Percentiles rank a stretch among this genome's conserved stretches.
Conservation (phyloP, 1,140 invertebrate species). For the Glossosoma conforme region DNA sequence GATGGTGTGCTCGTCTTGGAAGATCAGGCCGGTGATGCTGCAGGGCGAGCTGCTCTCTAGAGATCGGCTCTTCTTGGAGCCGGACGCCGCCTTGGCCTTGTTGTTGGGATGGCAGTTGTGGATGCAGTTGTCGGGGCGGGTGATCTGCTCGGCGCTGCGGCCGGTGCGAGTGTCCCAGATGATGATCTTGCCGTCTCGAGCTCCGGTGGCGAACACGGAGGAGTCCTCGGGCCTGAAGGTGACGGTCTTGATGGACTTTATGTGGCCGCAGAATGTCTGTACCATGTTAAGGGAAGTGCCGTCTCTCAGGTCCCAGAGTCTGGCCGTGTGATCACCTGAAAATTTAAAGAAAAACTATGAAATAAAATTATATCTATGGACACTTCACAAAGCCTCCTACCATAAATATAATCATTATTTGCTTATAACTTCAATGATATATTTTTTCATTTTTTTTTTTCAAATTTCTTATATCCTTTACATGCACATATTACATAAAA, state of each 20-base stretch:
- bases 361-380: too few relatives aligned
- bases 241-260: conserved; percentile 72
- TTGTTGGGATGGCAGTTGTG: conserved; percentile 55
- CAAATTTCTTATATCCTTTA: too few relatives aligned
- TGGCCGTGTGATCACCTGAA: conserved; percentile 72
- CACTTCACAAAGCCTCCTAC: too few relatives aligned
- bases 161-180: conserved; percentile 73
- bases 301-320: conserved; percentile 63
- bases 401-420: too few relatives aligned
- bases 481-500: too few relatives aligned
- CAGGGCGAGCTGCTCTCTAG: conserved; percentile 40
- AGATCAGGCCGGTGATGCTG: conserved; percentile 75
- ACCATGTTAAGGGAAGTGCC: conserved; percentile 43
- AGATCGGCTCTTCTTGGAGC: conserved; percentile 37
- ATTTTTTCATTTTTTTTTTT: too few relatives aligned
- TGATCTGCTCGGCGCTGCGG: conserved; percentile 41
- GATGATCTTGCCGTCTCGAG: conserved; percentile 77
- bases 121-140: conserved; percentile 59
- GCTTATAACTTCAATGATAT: too few relatives aligned
- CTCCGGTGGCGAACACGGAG: conserved; percentile 78
- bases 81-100: conserved; percentile 44
- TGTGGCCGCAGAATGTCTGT: conserved; percentile 65
- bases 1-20: conserved; percentile 70
- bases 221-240: conserved; percentile 62
- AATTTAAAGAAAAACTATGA: conserved; percentile 13